phyloP scores from a whole-genome alignment of 2,888 invertebrate species.

The Arctia plantaginis region DNA sequence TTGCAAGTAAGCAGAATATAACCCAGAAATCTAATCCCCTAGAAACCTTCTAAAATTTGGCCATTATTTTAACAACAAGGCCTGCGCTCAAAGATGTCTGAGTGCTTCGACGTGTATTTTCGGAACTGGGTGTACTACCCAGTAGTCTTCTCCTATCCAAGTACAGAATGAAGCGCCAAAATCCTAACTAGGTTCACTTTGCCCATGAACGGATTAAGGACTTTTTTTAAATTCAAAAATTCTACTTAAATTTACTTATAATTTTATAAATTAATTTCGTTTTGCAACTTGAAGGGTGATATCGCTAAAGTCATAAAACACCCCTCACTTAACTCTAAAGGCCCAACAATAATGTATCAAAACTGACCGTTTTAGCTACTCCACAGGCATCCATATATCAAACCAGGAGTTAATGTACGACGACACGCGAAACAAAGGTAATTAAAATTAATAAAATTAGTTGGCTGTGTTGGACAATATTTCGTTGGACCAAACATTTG shows the following conservation, averaged over 20 bases:
- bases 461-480: constrained; percentile 51
- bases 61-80: too few relatives aligned
- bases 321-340: constrained; percentile 9
- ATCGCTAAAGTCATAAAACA: background rate
- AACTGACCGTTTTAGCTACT: constrained; percentile 58
- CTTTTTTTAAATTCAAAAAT: background rate
- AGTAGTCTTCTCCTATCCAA: too few relatives aligned
- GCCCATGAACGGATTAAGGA: too few relatives aligned
- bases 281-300: background rate
- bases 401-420: constrained; percentile 77
- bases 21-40: too few relatives aligned
- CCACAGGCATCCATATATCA: constrained; percentile 80
- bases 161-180: too few relatives aligned
- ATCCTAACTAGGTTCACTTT: too few relatives aligned
- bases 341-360: constrained; percentile 15
- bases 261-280: background rate
- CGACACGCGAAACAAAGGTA: constrained; percentile 77
- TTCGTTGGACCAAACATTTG: constrained; percentile 39
- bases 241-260: background rate
- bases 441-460: constrained; percentile 86
- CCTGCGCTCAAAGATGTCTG: background rate
- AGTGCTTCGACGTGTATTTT: background rate
- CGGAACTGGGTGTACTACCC: too few relatives aligned
- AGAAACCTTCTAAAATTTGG: too few relatives aligned
- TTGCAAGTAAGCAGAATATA: too few relatives aligned